A percentile compares a stretch with the other conserved stretches of the same genome.
phyloP scores from a whole-genome alignment of 2,113 vertebrate genomes.

The Pholis gunnellus region DNA sequence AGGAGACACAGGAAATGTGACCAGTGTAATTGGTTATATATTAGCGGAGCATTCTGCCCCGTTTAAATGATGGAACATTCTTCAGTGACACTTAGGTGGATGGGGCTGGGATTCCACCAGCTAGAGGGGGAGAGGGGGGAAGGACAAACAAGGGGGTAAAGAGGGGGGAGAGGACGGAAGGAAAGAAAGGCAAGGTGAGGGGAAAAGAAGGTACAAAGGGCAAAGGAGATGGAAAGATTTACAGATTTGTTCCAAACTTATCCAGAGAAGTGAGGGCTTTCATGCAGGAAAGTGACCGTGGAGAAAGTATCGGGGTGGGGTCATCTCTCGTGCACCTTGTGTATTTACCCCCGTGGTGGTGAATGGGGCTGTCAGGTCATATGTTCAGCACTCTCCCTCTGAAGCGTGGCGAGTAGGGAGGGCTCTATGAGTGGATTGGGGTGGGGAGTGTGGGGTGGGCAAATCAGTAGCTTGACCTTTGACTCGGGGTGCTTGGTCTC shows the following conservation, averaged over 20 bases:
- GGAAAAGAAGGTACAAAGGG: not conserved
- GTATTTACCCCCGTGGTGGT: slow-evolving; percentile 37
- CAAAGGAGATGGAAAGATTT: not conserved
- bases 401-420: slow-evolving; percentile 48
- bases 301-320: slow-evolving; percentile 23
- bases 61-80: slow-evolving; percentile 83
- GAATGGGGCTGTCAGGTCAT: slow-evolving; percentile 59
- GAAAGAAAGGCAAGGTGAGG: slow-evolving; percentile 9
- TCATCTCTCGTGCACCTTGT: slow-evolving; percentile 40
- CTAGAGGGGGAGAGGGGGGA: slow-evolving; percentile 18
- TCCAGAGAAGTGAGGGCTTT: slow-evolving; percentile 26
- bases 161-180: slow-evolving; percentile 7
- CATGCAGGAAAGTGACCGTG: slow-evolving; percentile 16
- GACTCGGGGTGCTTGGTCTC: slow-evolving; percentile 45
- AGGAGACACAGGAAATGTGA: slow-evolving; percentile 86
- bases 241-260: slow-evolving; percentile 24
- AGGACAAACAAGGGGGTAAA: slow-evolving; percentile 24
- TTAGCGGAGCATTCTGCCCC: slow-evolving; percentile 75
- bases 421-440: slow-evolving; percentile 15
- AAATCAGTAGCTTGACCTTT: slow-evolving; percentile 79
- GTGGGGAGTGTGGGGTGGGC: slow-evolving; percentile 9
- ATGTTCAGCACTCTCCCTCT: slow-evolving; percentile 59
- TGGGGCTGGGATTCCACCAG: slow-evolving; percentile 63
- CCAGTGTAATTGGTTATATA: slow-evolving; percentile 88
- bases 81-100: slow-evolving; percentile 81